Evolutionary conservation across 2,888 invertebrate genomes (phyloP), one percentile per base, ranked within the genome.

Genomic region (Pyrocoelia pectoralis): DNA sequence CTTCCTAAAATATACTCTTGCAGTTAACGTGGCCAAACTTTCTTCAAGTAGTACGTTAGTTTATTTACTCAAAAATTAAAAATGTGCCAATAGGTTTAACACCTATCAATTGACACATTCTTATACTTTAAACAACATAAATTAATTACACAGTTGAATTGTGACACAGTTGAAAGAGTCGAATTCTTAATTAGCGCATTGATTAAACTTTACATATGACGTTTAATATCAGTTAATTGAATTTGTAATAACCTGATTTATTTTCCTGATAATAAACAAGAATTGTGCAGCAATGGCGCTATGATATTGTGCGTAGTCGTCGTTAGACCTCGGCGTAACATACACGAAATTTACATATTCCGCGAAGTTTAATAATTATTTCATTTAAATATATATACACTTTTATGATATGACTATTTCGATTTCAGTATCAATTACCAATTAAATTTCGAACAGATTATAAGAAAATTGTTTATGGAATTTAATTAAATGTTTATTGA

Each of bases 211-310:
- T 24, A 24, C 24, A 24, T 24, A 3, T 33, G 33, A 33, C 33
- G 33, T 33, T n/a, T 8, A 33, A 33, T 33, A n/a, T 33, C 33
- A n/a, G 2, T 33, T 33, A 33, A 33, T 33, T 33, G 8, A 33
- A 33, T 33, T 33, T 33, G n/a, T 33, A 33, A 33, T 33, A 33
- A 33, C 33, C 10, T 33, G 33, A 33, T 33, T 33, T n/a, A 33
- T 33, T 33, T 33, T 33, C 10, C n/a, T n/a, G 33, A 33, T 33
- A 33, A 33, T 33, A 33, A 10, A 10, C 33, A 33, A 33, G 33
- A 33, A 62, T 55, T 57, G 57, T 51, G 29, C 52, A 57, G 57
- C 33, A 57, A 62, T 62, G 62, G 62, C 48, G 62, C 56, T 52
- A 56, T 15, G 51, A 62, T 52, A 62, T 33, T 6, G 9, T 33